Percentiles rank a stretch among this genome's conserved stretches.
Evolutionary conservation across 2,113 vertebrate genomes (phyloP).

Genomic region (Alethe castanea): DNA sequence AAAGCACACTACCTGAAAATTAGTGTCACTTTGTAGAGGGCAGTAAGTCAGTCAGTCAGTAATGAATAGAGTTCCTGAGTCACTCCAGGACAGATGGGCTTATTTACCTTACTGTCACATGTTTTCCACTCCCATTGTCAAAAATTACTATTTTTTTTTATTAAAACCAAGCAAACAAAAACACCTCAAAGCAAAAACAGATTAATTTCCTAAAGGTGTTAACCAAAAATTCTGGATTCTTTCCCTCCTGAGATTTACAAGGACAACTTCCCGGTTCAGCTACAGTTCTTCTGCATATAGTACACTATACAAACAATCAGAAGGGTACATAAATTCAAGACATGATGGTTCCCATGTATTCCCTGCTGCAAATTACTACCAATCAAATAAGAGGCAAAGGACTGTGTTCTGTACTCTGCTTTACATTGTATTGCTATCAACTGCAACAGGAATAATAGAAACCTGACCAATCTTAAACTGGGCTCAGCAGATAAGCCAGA

Average conservation of each 20-base stretch:
- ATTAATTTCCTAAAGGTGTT: neutral
- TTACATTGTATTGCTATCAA: neutral
- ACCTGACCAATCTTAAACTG: neutral
- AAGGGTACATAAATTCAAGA: neutral
- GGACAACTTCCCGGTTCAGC: neutral
- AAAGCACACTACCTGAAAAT: neutral
- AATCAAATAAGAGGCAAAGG: neutral
- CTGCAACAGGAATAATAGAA: neutral
- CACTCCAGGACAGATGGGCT: neutral
- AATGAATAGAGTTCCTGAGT: neutral
- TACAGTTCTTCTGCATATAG: neutral
- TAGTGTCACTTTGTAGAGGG: neutral
- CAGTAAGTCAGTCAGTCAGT: neutral
- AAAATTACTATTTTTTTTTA: neutral
- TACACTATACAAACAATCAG: neutral
- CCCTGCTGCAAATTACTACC: neutral
- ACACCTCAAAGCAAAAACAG: neutral
- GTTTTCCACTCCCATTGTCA: neutral
- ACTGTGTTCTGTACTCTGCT: neutral
- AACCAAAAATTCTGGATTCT: neutral
- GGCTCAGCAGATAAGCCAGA: neutral
- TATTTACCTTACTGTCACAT: neutral
- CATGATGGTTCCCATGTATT: neutral
- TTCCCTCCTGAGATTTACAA: neutral
- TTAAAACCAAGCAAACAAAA: neutral